Percentiles rank a stretch among this genome's conserved stretches.
phyloP scores from a whole-genome alignment of 2,797 vertebrate species.

The Philypnodon macrostomus region DNA sequence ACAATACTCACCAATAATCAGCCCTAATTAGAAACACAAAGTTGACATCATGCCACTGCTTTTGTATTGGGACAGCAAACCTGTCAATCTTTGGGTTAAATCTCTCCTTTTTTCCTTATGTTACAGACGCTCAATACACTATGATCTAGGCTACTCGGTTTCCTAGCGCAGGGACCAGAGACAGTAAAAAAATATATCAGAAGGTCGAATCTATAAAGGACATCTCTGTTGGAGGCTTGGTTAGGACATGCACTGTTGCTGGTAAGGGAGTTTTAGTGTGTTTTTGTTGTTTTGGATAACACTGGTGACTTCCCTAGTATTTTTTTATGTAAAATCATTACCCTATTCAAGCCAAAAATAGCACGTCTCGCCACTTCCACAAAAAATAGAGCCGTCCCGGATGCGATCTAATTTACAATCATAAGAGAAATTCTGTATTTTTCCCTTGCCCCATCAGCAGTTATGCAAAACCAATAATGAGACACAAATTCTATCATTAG shows the following conservation, averaged over 20 bases:
- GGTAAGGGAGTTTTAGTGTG: neutral
- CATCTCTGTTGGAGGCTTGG: slow-evolving; percentile 71
- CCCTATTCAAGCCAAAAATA: slow-evolving; percentile 17
- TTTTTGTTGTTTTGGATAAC: neutral
- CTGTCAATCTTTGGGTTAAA: slow-evolving; percentile 5
- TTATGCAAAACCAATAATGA: neutral
- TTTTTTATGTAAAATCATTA: neutral
- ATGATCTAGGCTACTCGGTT: slow-evolving; percentile 83
- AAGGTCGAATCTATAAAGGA: slow-evolving; percentile 82
- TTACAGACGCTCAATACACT: slow-evolving; percentile 46
- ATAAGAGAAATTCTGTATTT: slow-evolving; percentile 44
- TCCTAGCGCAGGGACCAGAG: slow-evolving; percentile 74
- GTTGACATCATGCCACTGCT: slow-evolving; percentile 54
- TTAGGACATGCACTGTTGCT: slow-evolving; percentile 21
- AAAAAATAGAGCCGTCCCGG: slow-evolving; percentile 10
- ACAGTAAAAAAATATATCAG: slow-evolving; percentile 54
- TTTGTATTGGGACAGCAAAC: slow-evolving; percentile 28
- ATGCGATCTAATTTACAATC: slow-evolving; percentile 37
- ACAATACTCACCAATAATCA: slow-evolving; percentile 64
- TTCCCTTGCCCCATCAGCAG: neutral
- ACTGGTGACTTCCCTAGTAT: neutral
- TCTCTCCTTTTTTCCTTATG: slow-evolving; percentile 20
- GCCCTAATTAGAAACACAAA: slow-evolving; percentile 42
- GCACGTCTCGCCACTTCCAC: slow-evolving; percentile 61
- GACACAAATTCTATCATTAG: too few relatives aligned